Evolutionary conservation across 2,888 invertebrate genomes (phyloP).

Genomic region (Drosophila mettleri): DNA sequence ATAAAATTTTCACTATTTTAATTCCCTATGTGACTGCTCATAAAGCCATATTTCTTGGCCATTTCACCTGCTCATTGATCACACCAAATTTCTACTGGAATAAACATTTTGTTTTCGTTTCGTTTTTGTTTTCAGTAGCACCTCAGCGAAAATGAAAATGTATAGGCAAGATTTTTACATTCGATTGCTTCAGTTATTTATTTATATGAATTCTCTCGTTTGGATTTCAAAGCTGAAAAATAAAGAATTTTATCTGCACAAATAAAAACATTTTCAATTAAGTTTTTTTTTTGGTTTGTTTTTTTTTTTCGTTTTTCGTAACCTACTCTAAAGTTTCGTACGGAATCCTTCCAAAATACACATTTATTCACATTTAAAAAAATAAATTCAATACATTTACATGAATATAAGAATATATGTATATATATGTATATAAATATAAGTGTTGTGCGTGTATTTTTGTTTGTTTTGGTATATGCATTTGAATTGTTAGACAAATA

Average conservation of each 20-base stretch:
- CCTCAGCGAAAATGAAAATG: neutral
- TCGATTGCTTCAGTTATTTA: neutral
- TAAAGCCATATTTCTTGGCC: neutral
- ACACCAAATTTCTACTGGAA: neutral
- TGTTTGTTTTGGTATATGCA: slow-evolving; percentile 42
- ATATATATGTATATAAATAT: slow-evolving; percentile 51
- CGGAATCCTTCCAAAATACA: slow-evolving; percentile 74
- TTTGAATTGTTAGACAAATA: slow-evolving; percentile 50
- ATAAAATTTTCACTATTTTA: no score
- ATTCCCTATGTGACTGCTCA: no score
- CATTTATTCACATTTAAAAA: slow-evolving; percentile 74
- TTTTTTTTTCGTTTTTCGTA: slow-evolving; percentile 41
- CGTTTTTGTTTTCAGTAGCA: neutral
- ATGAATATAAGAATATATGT: slow-evolving; percentile 56
- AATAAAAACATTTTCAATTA: slow-evolving; percentile 29
- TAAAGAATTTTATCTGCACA: slow-evolving; percentile 11
- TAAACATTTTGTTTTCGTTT: slow-evolving; percentile 7
- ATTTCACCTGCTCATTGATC: neutral
- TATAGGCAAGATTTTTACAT: slow-evolving; percentile 7
- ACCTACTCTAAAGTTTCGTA: slow-evolving; percentile 38
- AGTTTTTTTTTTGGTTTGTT: slow-evolving; percentile 18
- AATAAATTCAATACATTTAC: slow-evolving; percentile 67
- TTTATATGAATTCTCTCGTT: neutral
- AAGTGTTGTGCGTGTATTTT: slow-evolving; percentile 33
- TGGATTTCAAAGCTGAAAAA: slow-evolving; percentile 10